These are phyloP conservation scores for Apistogramma diplotaenia DNA, from an alignment of 2,113 vertebrate species.

Conservation along the genomic window DNA sequence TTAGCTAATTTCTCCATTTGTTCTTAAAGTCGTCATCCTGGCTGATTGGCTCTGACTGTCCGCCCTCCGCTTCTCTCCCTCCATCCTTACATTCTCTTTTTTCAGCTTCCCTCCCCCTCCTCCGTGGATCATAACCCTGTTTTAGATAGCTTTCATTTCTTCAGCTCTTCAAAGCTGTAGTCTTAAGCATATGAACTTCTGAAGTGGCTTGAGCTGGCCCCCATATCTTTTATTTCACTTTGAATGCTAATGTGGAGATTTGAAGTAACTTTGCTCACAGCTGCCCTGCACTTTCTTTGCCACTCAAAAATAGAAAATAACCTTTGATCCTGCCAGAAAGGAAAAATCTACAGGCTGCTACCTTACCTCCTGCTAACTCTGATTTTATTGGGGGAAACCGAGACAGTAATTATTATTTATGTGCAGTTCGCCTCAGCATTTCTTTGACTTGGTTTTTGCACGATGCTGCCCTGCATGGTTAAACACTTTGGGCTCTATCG, in stretches of 20 bases:
- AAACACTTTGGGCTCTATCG: background rate
- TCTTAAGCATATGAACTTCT: constrained; percentile 65
- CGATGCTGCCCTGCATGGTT: background rate
- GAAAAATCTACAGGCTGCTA: background rate
- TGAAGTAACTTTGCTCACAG: constrained; percentile 34
- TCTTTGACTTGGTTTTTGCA: background rate
- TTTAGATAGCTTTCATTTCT: constrained; percentile 69
- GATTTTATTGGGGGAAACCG: background rate
- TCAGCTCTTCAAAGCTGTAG: constrained; percentile 59
- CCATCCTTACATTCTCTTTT: constrained; percentile 10
- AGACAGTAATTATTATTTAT: background rate
- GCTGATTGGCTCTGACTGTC: constrained; percentile 38
- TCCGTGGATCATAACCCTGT: constrained; percentile 59
- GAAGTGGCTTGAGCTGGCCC: constrained; percentile 57
- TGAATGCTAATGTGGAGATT: constrained; percentile 63
- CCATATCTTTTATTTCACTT: constrained; percentile 50
- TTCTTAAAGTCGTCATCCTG: constrained; percentile 30
- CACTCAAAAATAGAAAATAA: constrained; percentile 15
- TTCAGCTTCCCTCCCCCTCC: constrained; percentile 16
- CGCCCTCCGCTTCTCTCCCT: background rate
- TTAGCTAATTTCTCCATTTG: constrained; percentile 57
- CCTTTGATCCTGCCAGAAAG: background rate
- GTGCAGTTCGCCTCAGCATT: background rate
- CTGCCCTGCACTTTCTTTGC: constrained; percentile 22
- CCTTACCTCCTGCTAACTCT: background rate